These are phyloP conservation scores for Merops nubicus DNA, from an alignment of 2,113 vertebrate genomes.

Conservation along the genomic window DNA sequence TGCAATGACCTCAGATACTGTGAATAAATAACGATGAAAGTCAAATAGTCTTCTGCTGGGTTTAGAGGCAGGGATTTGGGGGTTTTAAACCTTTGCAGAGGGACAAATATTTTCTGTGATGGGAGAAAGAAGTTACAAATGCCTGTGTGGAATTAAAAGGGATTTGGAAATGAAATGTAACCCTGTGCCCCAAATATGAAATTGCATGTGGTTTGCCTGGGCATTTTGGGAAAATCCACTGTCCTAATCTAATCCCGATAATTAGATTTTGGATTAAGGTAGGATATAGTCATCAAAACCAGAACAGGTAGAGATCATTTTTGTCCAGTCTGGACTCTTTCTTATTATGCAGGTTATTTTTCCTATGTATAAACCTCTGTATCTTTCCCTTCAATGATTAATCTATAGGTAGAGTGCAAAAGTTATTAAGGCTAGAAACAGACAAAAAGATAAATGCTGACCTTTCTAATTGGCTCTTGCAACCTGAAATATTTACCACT, in stretches of 20 bases:
- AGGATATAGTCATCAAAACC: slow-evolving; percentile 1
- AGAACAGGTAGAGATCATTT: slow-evolving; percentile 44
- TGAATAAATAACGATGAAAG: not conserved
- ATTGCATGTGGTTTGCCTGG: slow-evolving; percentile 9
- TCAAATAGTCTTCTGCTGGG: not conserved
- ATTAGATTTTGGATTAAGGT: slow-evolving; percentile 61
- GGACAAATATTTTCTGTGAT: not conserved
- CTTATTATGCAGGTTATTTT: not conserved
- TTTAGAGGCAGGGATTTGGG: not conserved
- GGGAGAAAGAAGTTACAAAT: not conserved
- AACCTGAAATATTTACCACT: slow-evolving; percentile 23
- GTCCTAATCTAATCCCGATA: slow-evolving; percentile 51
- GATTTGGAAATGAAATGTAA: slow-evolving; percentile 40
- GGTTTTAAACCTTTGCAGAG: not conserved
- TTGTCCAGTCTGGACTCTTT: not conserved
- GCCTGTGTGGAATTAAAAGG: not conserved
- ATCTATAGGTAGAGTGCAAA: slow-evolving; percentile 4
- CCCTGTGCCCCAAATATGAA: slow-evolving; percentile 6
- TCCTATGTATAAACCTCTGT: not conserved
- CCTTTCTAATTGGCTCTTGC: slow-evolving; percentile 54
- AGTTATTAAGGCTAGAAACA: slow-evolving; percentile 43
- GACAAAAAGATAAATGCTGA: slow-evolving; percentile 59
- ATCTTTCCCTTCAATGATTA: slow-evolving; percentile 37
- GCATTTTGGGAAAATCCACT: slow-evolving; percentile 40
- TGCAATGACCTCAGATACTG: not conserved